Evolutionary conservation across 2,888 invertebrate genomes (phyloP).

Genomic region (Scaptomyza caliginosa): DNA sequence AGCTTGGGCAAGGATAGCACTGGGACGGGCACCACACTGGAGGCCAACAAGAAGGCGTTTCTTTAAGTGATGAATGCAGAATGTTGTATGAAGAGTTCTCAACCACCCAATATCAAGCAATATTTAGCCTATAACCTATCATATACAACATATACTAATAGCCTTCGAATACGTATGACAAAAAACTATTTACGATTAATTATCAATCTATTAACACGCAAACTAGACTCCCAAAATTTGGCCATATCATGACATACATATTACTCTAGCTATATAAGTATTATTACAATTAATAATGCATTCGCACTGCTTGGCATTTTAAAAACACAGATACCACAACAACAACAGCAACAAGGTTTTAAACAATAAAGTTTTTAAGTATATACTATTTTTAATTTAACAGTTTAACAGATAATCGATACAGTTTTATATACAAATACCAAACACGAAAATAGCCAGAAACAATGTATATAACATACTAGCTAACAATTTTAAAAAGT

Average conservation of each 20-base stretch:
- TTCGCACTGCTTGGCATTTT: conserved; percentile 48
- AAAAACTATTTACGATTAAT: conserved; percentile 17
- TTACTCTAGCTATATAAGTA: conserved; percentile 58
- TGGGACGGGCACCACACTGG: conserved; percentile 48
- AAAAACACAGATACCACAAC: conserved; percentile 20
- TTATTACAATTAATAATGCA: conserved; percentile 63
- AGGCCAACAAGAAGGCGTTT: conserved; percentile 67
- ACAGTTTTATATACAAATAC: conserved; percentile 21
- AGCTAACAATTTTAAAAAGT: conserved; percentile 15
- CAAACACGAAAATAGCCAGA: conserved; percentile 26
- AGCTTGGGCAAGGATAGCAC: conserved; percentile 60
- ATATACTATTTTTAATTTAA: conserved; percentile 13
- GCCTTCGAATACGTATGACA: conserved; percentile 56
- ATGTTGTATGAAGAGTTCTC: background rate
- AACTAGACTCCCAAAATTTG: conserved; percentile 44
- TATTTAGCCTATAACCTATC: conserved; percentile 51
- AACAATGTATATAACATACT: conserved; percentile 22
- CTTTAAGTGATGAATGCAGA: conserved; percentile 43
- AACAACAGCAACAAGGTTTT: conserved; percentile 9
- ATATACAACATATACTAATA: conserved; percentile 45
- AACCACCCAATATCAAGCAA: conserved; percentile 52
- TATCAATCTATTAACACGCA: conserved; percentile 43
- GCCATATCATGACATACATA: conserved; percentile 77
- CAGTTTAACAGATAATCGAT: conserved; percentile 31
- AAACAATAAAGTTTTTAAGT: conserved; percentile 15